Base-by-base conservation (phyloP, 2,797 vertebrate species). In the Channallabes apus region DNA sequence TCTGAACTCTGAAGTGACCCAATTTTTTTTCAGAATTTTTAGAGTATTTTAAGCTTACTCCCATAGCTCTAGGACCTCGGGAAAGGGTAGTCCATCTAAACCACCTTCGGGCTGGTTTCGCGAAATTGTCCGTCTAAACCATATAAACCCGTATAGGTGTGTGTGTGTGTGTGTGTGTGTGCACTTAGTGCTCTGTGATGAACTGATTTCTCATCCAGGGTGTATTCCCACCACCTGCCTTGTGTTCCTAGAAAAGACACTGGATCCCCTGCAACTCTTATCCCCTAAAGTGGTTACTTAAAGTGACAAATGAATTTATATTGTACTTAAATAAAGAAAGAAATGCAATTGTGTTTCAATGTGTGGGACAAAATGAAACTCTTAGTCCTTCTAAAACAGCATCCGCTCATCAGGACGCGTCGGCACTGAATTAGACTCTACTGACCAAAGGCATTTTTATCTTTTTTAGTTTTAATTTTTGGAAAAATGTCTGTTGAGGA, bases 111-210 rank as follows among this genome's bases (percentile, higher is more conserved):
- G n/a, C n/a, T n/a, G n/a, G n/a, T n/a, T n/a, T n/a, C n/a, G n/a
- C n/a, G n/a, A n/a, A n/a, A n/a, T n/a, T n/a, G n/a, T n/a, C n/a
- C n/a, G n/a, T n/a, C n/a, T n/a, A n/a, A n/a, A n/a, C n/a, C n/a
- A n/a, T n/a, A n/a, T n/a, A n/a, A n/a, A n/a, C n/a, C n/a, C n/a
- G n/a, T n/a, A n/a, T n/a, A n/a, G n/a, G 62, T 22, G 62, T 64
- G 62, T 64, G 62, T 67, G 64, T 67, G n/a, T 64, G n/a, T 64
- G 62, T 22, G 62, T 64, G 62, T 64, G 62, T n/a, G 62, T 64
- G 62, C 11, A 9, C 6, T 6, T 18, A 1, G 6, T 32, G 20
- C 68, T 20, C 68, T 38, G 35, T 12, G 4, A 72, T 24, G 22
- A 46, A 73, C 41, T 46, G 11, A 5, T 27, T 24, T 51, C 41